These are phyloP conservation scores for Drosophila sproati DNA, from an alignment of 1,140 invertebrate genomes.

Conservation along the genomic window DNA sequence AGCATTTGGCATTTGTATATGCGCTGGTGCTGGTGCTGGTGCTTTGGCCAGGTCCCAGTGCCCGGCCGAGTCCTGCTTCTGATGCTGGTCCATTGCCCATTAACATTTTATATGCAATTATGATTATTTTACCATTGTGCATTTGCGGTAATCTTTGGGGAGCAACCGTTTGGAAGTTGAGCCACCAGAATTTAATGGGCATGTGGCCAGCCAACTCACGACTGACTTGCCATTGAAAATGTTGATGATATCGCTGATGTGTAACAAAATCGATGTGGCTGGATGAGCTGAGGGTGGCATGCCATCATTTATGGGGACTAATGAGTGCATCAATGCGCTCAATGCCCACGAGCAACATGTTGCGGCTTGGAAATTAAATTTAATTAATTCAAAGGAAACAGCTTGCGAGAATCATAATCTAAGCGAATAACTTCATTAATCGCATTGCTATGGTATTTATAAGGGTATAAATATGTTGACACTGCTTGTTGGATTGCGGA, in stretches of 20 bases:
- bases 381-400: conserved; percentile 30
- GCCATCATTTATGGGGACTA: background rate
- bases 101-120: conserved; percentile 83
- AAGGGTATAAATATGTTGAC: conserved; percentile 4
- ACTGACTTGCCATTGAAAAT: conserved; percentile 42
- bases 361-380: conserved; percentile 42
- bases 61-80: conserved; percentile 13
- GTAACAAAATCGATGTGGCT: background rate
- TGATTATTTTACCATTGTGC: conserved; percentile 83
- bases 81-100: conserved; percentile 71
- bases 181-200: conserved; percentile 67
- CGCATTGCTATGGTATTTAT: background rate
- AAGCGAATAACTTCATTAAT: background rate
- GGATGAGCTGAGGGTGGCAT: too few relatives aligned
- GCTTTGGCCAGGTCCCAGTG: conserved; percentile 16
- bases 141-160: conserved; percentile 81
- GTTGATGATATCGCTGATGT: conserved; percentile 11
- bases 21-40: background rate
- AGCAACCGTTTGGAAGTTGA: conserved; percentile 69
- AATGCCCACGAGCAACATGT: conserved; percentile 31
- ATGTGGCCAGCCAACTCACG: conserved; percentile 24
- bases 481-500: background rate
- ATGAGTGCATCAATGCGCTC: conserved; percentile 1
- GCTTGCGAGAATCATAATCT: background rate
- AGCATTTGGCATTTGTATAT: conserved; percentile 27